Base-by-base conservation (phyloP, 2,888 invertebrate genomes). In the Cephus spinipes region DNA sequence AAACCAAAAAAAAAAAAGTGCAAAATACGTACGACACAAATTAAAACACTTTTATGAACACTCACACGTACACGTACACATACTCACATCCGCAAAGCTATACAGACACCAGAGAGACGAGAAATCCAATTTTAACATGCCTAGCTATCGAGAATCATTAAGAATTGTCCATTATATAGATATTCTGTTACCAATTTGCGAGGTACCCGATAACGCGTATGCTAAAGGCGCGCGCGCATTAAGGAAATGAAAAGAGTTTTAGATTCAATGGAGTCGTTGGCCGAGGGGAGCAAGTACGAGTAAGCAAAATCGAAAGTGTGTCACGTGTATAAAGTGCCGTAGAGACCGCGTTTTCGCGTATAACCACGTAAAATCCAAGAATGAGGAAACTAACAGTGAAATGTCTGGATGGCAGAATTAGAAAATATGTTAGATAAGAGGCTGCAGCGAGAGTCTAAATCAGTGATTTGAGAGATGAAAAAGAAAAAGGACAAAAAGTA, bases 91-190 rank as follows among this genome's bases (percentile, higher is more conserved):
- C 55, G 55, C 55, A 55, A 6, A 55, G 55, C 55, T 55, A 55
- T 55, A 55, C 1, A 55, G 23, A 55, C 23, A 23, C 55, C 55
- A 2, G 23, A 55, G 9, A 23, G 2, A 23, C 2, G 3, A n/a
- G 86, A 86, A 89, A 86, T 87, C 84, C 85, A 89, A 89, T 89
- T 90, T 89, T 87, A 89, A 86, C 84, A 87, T 86, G 85, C 9
- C 86, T 89, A 89, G 88, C 85, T 87, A 86, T 87, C 86, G 85
- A 87, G 85, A 73, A 74, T 76, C 40, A 82, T 81, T 81, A 82
- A 80, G 82, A 81, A 85, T 85, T 86, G 85, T 87, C 84, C 83
- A 83, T 83, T 85, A 82, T 82, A 82, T 83, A 85, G 40, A 23
- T 32, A 77, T 55, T 55, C 55, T 9, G 55, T 55, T 55, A 55